Conservation (phyloP, 2,888 invertebrate species). For the Carterocephalus palaemon region DNA sequence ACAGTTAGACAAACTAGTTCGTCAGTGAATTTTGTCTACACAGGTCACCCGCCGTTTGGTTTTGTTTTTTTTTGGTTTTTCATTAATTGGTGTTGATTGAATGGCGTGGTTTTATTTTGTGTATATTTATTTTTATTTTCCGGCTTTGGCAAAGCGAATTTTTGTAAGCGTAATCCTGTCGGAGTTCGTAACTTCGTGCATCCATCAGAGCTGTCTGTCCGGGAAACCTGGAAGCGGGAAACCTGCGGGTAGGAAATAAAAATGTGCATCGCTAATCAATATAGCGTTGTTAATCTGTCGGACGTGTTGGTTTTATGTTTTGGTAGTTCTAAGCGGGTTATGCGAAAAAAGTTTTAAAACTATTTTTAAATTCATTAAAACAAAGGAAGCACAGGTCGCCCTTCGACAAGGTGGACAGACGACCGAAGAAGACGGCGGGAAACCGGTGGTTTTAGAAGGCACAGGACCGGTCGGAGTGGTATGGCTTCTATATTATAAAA, state of each 20-base stretch:
- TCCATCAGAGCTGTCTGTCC: constrained; percentile 2
- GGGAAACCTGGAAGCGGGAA: background rate
- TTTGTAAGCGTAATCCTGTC: constrained; percentile 6
- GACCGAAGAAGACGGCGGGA: no score
- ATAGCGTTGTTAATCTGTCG: no score
- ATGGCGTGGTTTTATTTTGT: constrained; percentile 8
- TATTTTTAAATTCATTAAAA: no score
- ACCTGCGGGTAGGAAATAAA: background rate
- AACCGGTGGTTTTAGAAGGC: no score
- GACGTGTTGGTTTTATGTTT: no score
- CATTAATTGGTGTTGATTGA: constrained; percentile 21
- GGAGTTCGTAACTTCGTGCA: constrained; percentile 3
- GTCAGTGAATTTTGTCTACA: background rate
- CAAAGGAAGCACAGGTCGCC: no score
- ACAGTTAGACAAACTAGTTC: no score
- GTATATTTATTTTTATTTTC: constrained; percentile 15
- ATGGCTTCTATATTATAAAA: no score
- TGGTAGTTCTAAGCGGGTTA: no score
- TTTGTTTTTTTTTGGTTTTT: constrained; percentile 7
- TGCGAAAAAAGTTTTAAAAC: no score
- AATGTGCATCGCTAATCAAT: background rate
- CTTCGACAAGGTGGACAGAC: no score
- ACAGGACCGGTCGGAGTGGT: no score
- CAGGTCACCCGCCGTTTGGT: background rate
- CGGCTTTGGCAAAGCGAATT: constrained; percentile 7